Evolutionary conservation across 2,888 invertebrate species (phyloP).

Genomic region (Alloplasta piceator): DNA sequence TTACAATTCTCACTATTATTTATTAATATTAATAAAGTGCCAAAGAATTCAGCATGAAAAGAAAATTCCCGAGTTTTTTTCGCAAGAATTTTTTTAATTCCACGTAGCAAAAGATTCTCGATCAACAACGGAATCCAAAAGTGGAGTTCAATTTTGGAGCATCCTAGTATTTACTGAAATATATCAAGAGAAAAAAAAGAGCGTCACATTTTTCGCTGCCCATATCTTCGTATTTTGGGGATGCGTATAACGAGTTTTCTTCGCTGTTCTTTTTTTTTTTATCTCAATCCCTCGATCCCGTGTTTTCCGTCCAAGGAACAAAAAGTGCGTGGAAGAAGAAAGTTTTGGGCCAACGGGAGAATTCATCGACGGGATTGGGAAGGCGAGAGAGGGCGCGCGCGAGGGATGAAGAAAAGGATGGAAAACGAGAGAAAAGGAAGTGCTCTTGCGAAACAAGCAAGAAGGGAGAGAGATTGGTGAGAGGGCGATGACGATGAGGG

Average conservation of each 20-base stretch:
- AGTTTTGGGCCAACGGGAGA: slow-evolving; percentile 28
- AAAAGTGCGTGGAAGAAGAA: slow-evolving; percentile 31
- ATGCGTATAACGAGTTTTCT: slow-evolving; percentile 4
- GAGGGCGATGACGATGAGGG: slow-evolving; percentile 48
- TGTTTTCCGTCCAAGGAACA: slow-evolving; percentile 51
- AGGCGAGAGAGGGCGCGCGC: background rate
- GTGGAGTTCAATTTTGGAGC: too few relatives aligned
- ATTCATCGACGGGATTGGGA: slow-evolving; percentile 31
- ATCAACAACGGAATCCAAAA: too few relatives aligned
- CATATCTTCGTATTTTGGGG: background rate
- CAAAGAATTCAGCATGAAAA: too few relatives aligned
- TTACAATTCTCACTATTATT: too few relatives aligned
- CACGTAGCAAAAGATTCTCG: too few relatives aligned
- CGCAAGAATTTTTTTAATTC: too few relatives aligned
- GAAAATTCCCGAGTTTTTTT: too few relatives aligned
- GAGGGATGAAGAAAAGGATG: slow-evolving; percentile 35
- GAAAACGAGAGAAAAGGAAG: slow-evolving; percentile 44
- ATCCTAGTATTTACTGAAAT: too few relatives aligned
- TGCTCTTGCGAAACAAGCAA: slow-evolving; percentile 21
- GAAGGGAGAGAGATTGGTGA: slow-evolving; percentile 22
- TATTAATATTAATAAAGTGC: too few relatives aligned
- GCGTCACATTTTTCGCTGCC: background rate
- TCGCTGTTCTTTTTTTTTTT: background rate
- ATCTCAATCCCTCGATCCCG: slow-evolving; percentile 30
- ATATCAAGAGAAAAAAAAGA: too few relatives aligned